Evolutionary conservation across 2,797 vertebrate species (phyloP).

Genomic region (Anabas testudineus): DNA sequence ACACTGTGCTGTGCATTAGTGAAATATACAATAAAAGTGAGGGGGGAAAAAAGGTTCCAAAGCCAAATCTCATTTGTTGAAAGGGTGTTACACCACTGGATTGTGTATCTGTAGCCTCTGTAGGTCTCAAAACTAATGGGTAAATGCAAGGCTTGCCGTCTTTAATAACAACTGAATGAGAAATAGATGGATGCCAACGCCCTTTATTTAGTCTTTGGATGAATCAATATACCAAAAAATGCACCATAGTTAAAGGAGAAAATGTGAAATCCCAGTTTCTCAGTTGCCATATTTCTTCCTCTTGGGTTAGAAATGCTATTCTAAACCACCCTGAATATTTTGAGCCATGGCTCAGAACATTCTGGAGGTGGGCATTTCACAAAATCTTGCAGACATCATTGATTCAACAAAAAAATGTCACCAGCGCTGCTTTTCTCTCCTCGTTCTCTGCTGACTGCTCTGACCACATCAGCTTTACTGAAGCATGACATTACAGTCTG

Average conservation of each 20-base stretch:
- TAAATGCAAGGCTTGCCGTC: constrained; percentile 33
- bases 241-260: no score
- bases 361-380: constrained; percentile 6
- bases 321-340: neutral
- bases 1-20: constrained; percentile 55
- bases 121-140: constrained; percentile 38
- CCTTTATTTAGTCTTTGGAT: constrained; percentile 14
- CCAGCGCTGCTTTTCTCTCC: constrained; percentile 27
- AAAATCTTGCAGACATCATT: constrained; percentile 40
- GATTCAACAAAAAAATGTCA: constrained; percentile 57
- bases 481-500: constrained; percentile 62
- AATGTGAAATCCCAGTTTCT: neutral
- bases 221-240: neutral
- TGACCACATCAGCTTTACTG: constrained; percentile 51
- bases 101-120: constrained; percentile 16
- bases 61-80: constrained; percentile 55
- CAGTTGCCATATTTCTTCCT: neutral
- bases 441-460: constrained; percentile 41
- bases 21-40: constrained; percentile 51
- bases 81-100: constrained; percentile 13
- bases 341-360: constrained; percentile 9
- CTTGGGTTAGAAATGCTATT: constrained; percentile 2
- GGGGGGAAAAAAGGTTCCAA: constrained; percentile 29
- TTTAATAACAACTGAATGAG: neutral
- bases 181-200: neutral